Evolutionary conservation across 1,140 invertebrate genomes (phyloP).

Genomic region (Bursaphelenchus mucronatus): DNA sequence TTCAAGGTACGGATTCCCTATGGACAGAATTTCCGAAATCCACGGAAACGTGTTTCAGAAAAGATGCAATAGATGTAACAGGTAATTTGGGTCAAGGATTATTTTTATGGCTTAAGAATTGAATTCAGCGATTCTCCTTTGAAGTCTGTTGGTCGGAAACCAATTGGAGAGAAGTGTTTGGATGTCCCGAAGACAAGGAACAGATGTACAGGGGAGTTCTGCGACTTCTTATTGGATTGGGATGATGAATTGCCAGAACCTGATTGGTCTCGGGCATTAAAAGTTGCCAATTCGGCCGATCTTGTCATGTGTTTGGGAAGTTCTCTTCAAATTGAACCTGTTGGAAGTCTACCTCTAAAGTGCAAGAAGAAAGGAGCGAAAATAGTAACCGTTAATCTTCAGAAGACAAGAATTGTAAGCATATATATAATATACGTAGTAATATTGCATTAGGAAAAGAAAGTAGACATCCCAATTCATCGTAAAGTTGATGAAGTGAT

Average conservation of each 20-base stretch:
- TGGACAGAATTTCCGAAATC: conserved; percentile 79
- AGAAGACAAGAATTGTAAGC: conserved; percentile 85
- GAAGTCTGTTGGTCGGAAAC: conserved; percentile 72
- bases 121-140: conserved; percentile 43
- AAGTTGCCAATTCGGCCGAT: conserved; percentile 71
- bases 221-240: conserved; percentile 96
- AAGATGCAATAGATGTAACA: conserved; percentile 82
- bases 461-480: conserved; percentile 51
- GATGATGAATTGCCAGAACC: conserved; percentile 85
- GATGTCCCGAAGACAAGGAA: conserved; percentile 63
- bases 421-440: conserved; percentile 1
- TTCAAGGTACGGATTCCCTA: conserved; percentile 77
- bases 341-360: conserved; percentile 83
- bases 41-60: conserved; percentile 98
- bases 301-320: conserved; percentile 88
- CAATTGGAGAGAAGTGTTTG: conserved; percentile 72
- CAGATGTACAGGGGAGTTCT: conserved; percentile 72
- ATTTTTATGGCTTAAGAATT: conserved; percentile 31
- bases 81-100: conserved; percentile 64
- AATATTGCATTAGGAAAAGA: conserved; percentile 51
- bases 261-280: conserved; percentile 68
- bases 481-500: conserved; percentile 44
- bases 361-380: conserved; percentile 81
- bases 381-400: conserved; percentile 89
- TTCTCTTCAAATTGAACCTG: conserved; percentile 92